A percentile compares a stretch with the other conserved stretches of the same genome.
phyloP scores from a whole-genome alignment of 2,888 invertebrate genomes.

The Melipona beecheii region DNA sequence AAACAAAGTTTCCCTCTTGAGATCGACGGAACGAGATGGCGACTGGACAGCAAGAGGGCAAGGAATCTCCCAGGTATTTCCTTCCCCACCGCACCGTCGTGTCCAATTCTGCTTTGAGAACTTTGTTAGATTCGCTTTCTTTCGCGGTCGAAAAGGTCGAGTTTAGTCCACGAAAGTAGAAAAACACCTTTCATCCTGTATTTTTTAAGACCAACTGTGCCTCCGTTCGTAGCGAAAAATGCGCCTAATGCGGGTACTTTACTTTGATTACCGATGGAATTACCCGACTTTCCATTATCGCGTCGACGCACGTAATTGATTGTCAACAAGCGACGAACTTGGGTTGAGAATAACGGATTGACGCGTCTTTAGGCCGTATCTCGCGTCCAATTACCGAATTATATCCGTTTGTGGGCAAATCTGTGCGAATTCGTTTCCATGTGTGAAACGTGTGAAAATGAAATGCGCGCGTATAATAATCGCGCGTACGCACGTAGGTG shows the following conservation, averaged over 20 bases:
- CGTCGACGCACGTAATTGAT: slow-evolving; percentile 39
- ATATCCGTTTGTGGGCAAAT: neutral
- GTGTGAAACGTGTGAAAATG: slow-evolving; percentile 65
- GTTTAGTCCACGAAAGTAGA: neutral
- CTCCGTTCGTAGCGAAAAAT: too few species aligned
- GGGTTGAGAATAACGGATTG: slow-evolving; percentile 6
- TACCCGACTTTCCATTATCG: slow-evolving; percentile 25
- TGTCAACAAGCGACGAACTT: slow-evolving; percentile 44
- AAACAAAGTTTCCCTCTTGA: slow-evolving; percentile 39
- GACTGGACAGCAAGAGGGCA: slow-evolving; percentile 79
- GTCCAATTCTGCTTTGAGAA: neutral
- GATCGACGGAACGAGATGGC: slow-evolving; percentile 74
- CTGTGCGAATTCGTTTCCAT: slow-evolving; percentile 58
- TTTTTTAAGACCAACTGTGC: neutral
- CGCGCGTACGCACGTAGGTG: slow-evolving; percentile 65
- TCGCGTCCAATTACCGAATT: slow-evolving; percentile 42
- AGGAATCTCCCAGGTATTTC: slow-evolving; percentile 82
- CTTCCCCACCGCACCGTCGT: neutral
- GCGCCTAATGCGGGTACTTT: neutral
- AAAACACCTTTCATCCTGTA: neutral
- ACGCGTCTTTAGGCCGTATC: slow-evolving; percentile 7
- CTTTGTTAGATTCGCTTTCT: neutral
- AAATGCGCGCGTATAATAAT: slow-evolving; percentile 73
- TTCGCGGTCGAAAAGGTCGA: neutral
- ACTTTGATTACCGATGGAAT: neutral